phyloP scores from a whole-genome alignment of 2,113 vertebrate species.

The Mellivora capensis region DNA sequence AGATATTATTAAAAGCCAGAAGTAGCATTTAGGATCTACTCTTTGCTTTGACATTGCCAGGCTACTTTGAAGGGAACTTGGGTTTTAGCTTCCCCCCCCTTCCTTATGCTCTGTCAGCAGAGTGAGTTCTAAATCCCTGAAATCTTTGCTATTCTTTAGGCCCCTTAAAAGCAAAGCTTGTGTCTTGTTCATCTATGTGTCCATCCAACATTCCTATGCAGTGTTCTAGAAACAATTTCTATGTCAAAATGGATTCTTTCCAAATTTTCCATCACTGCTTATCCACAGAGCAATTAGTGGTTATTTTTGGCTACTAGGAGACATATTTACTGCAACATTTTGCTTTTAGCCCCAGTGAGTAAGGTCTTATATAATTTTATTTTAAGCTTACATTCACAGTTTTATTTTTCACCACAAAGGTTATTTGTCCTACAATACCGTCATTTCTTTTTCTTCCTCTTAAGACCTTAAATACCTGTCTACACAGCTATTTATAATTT shows the following conservation, averaged over 20 bases:
- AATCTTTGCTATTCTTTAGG: background rate
- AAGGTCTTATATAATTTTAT: slow-evolving; percentile 10
- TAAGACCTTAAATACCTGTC: background rate
- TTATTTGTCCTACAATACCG: background rate
- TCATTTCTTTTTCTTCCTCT: background rate
- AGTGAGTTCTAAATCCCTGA: background rate
- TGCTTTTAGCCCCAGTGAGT: background rate
- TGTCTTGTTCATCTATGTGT: background rate
- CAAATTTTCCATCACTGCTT: background rate
- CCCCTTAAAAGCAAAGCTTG: background rate
- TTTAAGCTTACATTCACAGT: background rate
- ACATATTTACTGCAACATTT: background rate
- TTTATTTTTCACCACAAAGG: background rate
- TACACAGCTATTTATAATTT: background rate
- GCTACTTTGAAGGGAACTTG: background rate
- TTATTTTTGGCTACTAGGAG: background rate
- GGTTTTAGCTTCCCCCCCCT: background rate
- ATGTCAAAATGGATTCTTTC: background rate
- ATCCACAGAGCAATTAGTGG: background rate
- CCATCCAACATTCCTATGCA: background rate
- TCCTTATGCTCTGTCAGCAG: background rate
- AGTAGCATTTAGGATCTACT: background rate
- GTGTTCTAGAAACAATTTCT: background rate
- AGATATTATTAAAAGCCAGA: background rate
- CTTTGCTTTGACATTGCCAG: background rate